These are phyloP conservation scores for Siniperca undulata DNA, from an alignment of 2,797 vertebrate species.

Conservation along the genomic window DNA sequence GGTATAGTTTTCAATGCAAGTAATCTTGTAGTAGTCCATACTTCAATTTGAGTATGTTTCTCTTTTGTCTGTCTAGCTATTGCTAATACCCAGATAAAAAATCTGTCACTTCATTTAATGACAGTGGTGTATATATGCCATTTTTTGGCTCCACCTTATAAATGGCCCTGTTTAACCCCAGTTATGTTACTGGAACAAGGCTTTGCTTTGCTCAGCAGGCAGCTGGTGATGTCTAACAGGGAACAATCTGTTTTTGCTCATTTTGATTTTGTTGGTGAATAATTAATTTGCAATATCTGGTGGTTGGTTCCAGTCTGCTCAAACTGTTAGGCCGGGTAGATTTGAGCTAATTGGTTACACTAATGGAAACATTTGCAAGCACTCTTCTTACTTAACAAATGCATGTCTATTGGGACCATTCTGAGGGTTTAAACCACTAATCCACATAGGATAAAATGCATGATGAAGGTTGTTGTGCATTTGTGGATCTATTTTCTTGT, in stretches of 20 bases:
- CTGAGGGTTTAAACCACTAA: not conserved
- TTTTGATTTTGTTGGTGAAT: not conserved
- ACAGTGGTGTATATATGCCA: not conserved
- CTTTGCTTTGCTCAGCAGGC: not conserved
- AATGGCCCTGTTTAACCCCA: constrained; percentile 2
- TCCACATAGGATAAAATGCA: not conserved
- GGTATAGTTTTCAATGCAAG: not conserved
- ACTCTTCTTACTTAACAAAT: not conserved
- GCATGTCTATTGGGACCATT: not conserved
- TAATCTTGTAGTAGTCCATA: not conserved
- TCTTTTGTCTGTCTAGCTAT: not conserved
- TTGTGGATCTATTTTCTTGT: not conserved
- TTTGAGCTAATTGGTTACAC: too few relatives aligned
- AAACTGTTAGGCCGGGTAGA: not conserved
- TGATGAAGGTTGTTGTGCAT: constrained; percentile 13
- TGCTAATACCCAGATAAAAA: not conserved
- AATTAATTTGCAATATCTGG: not conserved
- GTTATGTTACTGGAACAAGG: not conserved
- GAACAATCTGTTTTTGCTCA: not conserved
- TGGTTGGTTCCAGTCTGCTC: constrained; percentile 7
- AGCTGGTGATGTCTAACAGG: constrained; percentile 1
- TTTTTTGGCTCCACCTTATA: not conserved
- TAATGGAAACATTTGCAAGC: not conserved
- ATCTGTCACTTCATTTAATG: too few relatives aligned
- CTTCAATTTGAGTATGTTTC: not conserved